A percentile compares a stretch with the other conserved stretches of the same genome.
Conservation (phyloP, 2,113 vertebrate species). For the Merops nubicus region DNA sequence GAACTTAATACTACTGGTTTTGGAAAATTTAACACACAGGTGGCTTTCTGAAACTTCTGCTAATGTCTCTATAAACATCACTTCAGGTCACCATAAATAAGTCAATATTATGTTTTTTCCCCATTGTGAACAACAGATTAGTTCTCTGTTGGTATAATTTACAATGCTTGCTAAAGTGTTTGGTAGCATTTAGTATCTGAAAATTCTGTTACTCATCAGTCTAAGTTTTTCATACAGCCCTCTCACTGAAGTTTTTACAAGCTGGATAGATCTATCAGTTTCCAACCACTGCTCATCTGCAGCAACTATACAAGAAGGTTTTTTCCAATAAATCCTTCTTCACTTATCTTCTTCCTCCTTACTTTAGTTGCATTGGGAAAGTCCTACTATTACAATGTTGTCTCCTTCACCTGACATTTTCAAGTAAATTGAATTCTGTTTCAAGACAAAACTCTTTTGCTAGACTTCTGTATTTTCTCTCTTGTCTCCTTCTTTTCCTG, state of each 20-base stretch:
- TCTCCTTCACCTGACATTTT: neutral
- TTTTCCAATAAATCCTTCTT: neutral
- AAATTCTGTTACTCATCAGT: neutral
- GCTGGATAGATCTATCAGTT: neutral
- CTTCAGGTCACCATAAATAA: neutral
- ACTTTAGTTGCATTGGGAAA: neutral
- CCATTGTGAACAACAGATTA: neutral
- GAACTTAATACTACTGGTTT: neutral
- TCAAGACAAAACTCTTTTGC: neutral
- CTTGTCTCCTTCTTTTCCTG: neutral
- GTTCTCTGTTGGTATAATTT: neutral
- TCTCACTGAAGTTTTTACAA: neutral
- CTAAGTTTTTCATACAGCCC: neutral
- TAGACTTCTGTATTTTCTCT: neutral
- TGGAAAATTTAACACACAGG: neutral
- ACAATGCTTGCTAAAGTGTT: neutral
- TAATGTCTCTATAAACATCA: neutral
- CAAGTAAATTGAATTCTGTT: neutral
- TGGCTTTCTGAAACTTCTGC: neutral
- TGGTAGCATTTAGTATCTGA: neutral
- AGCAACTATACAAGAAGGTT: neutral
- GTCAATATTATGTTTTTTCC: neutral
- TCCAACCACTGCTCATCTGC: neutral
- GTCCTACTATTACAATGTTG: neutral
- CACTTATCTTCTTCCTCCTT: neutral